Evolutionary conservation across 2,888 invertebrate genomes (phyloP), one percentile per base, ranked within the genome.

Genomic region (Priocnemis perturbator): DNA sequence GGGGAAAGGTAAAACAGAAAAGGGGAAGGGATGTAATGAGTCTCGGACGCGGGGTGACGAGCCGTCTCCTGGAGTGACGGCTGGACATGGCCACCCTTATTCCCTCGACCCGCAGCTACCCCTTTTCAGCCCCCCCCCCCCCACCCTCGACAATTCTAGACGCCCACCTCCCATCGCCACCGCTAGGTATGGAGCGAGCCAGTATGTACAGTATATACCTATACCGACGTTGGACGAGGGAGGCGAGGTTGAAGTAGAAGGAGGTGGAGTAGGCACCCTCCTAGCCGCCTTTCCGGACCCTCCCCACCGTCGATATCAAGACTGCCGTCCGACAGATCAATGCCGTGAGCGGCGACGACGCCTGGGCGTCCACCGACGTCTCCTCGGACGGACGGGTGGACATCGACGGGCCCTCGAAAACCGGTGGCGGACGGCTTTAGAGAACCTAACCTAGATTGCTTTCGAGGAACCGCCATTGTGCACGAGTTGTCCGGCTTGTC

Each of bases 311-410:
- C 85, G 84, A 88, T 88, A 87, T 88, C 87, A 86, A 88, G 87
- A 87, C 87, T 85, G 79, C 81, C 84, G 83, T 86, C 85, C 82
- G 87, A 88, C 89, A 88, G 89, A 89, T 89, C 89, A 88, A 89
- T 89, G 89, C 88, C 80, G 88, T 83, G 84, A 86, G 75, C 85
- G 78, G 83, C 84, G 87, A 85, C 86, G 86, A 87, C 85, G 86
- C 85, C 86, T 84, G 79, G 83, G 83, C 86, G 83, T 84, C 85
- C 86, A 73, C 81, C 83, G 83, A 79, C 82, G 83, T 83, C 80
- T 79, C 71, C 79, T 78, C 76, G 80, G 81, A 84, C 83, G 77
- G 79, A 82, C 81, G 76, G 78, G 65, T 78, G 82, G 81, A 80
- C 81, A 80, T 78, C 74, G 76, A 57, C 64, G 72, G 65, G 74